Base-by-base conservation (phyloP, 2,888 invertebrate species). In the Unio delphinus region DNA sequence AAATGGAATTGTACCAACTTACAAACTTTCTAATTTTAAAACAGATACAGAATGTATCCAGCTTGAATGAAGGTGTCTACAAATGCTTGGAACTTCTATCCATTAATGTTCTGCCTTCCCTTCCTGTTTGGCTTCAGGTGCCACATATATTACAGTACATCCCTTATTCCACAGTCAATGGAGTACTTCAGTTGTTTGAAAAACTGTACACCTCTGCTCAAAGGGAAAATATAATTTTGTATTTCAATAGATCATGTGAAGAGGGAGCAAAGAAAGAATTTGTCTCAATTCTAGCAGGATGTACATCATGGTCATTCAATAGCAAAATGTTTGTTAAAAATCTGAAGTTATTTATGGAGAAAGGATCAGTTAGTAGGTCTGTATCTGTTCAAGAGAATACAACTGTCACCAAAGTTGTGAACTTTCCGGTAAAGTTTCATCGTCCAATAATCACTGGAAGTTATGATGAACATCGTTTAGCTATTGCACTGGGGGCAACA, bases 391-490 rank as follows among this genome's bases (percentile, higher is more conserved):
- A 45, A 45, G 45, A 45, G 15, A 45, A 45, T 45, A 15, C 45
- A 45, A 45, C 45, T 15, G 15, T 45, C 15, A 45, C 45, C 11
- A 45, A 15, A 45, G 45, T 45, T 34, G 54, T 57, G 3, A 54
- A 34, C 20, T 28, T 69, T 60, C 72, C 72, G 28, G 61, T 73
- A 28, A 17, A 17, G 26, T 73, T 62, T 60, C 65, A 61, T n/a
- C 45, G 45, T 45, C 62, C 61, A 57, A 23, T 62, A 0, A n/a
- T 72, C 18, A 60, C 34, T 26, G 64, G 67, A 55, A n/a, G 55
- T 55, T 15, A 2, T 26, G 17, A 64, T 6, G 45, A 61, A 17
- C 17, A 28, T 34, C 45, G 23, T 34, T 56, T 73, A 34, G 73
- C 73, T 3, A 54, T 45, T 26, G 55, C 56, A 8, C 61, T 73